These are phyloP conservation scores for Muntiacus reevesi DNA, from an alignment of 2,113 vertebrate species.

Conservation along the genomic window DNA sequence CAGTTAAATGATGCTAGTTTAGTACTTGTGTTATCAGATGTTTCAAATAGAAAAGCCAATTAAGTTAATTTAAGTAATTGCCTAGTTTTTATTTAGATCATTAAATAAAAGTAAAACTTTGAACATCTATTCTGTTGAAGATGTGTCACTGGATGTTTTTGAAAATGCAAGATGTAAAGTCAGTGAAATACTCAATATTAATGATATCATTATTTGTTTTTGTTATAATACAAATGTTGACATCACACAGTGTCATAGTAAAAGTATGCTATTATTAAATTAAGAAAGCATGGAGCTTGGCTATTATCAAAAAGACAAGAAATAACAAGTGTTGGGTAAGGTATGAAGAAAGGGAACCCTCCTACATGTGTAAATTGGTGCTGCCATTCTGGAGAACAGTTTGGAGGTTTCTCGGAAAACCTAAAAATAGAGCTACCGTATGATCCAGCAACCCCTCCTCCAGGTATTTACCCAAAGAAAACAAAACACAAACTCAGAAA, in stretches of 20 bases:
- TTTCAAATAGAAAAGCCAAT: conserved; percentile 41
- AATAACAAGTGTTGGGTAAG: not conserved
- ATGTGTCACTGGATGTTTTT: not conserved
- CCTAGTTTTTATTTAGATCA: conserved; percentile 38
- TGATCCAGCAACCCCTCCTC: not conserved
- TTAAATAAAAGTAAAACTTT: conserved; percentile 2
- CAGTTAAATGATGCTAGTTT: not conserved
- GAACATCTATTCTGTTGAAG: not conserved
- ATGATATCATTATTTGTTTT: not conserved
- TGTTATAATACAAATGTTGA: not conserved
- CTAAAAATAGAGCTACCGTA: not conserved
- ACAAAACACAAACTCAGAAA: not conserved
- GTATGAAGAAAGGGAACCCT: not conserved
- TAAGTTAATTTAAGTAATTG: conserved; percentile 49
- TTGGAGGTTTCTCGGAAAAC: not conserved
- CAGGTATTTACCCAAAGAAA: not conserved
- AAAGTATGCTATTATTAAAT: not conserved
- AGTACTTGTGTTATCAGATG: conserved; percentile 24
- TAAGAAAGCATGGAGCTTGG: not conserved
- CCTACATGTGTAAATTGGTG: not conserved
- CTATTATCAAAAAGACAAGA: not conserved
- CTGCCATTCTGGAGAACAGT: not conserved
- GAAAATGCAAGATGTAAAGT: not conserved
- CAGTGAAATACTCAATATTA: not conserved
- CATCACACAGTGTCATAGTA: not conserved